Percentiles rank a stretch among this genome's conserved stretches.
These are phyloP conservation scores for Parambassis ranga DNA, from an alignment of 2,797 vertebrate species.

Conservation along the genomic window DNA sequence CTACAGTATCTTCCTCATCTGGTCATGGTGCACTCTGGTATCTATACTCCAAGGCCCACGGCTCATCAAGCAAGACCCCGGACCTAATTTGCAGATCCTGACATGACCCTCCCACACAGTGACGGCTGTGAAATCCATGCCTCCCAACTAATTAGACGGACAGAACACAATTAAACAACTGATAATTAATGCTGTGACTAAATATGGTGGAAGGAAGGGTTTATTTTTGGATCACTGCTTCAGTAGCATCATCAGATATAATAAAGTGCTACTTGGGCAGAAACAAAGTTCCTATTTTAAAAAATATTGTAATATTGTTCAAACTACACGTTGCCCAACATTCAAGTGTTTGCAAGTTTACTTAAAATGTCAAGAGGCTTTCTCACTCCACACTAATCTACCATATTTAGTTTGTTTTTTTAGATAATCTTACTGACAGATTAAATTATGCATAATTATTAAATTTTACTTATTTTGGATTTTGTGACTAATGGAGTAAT, in stretches of 20 bases:
- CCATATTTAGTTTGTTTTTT: neutral
- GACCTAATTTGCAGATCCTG: conserved; percentile 60
- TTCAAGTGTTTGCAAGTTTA: no score
- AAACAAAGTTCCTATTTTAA: no score
- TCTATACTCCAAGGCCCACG: conserved; percentile 31
- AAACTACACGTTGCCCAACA: no score
- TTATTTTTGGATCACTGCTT: neutral
- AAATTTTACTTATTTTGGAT: neutral
- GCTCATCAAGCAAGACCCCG: conserved; percentile 58
- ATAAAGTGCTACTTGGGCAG: no score
- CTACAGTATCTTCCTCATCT: conserved; percentile 58
- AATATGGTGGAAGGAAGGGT: conserved; percentile 16
- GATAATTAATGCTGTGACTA: conserved; percentile 53
- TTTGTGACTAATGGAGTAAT: neutral
- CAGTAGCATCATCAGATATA: conserved; percentile 5
- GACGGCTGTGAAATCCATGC: conserved; percentile 44
- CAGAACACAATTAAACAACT: conserved; percentile 44
- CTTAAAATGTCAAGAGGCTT: no score
- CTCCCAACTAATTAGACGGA: conserved; percentile 64
- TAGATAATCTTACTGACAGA: neutral
- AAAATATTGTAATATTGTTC: no score
- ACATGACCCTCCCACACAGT: conserved; percentile 55
- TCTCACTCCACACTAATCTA: no score
- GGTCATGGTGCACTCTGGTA: conserved; percentile 19
- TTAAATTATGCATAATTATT: neutral